Evolutionary conservation across 2,888 invertebrate species (phyloP).

Genomic region (Diadegma fenestrale): DNA sequence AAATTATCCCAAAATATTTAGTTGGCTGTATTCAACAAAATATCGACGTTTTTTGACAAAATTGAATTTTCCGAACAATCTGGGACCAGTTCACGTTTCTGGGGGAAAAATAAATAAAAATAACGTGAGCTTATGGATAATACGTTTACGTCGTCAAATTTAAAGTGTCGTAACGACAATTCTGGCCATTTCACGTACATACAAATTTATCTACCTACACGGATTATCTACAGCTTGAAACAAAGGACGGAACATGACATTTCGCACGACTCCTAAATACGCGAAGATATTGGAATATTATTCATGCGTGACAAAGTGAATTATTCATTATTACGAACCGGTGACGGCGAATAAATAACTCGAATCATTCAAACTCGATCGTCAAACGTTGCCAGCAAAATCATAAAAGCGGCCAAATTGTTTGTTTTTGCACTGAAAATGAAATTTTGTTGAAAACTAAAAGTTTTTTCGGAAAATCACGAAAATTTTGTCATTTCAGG

Average conservation of each 20-base stretch:
- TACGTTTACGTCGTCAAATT: slow-evolving; percentile 60
- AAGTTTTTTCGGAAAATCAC: too few species aligned
- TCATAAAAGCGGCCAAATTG: too few species aligned
- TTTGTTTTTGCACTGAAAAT: too few species aligned
- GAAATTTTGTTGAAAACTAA: too few species aligned
- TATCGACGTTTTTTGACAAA: too few species aligned
- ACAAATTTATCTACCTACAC: not conserved
- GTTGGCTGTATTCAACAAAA: too few species aligned
- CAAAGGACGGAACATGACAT: not conserved
- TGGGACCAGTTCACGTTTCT: not conserved
- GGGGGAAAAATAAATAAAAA: not conserved
- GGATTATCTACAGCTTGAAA: not conserved
- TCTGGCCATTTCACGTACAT: slow-evolving; percentile 1
- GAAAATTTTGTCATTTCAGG: too few species aligned
- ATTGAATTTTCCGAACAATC: too few species aligned
- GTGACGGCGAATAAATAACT: not conserved
- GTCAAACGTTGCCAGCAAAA: too few species aligned
- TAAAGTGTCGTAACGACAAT: slow-evolving; percentile 23
- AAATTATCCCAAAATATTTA: too few species aligned
- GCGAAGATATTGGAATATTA: not conserved
- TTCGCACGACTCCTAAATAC: not conserved
- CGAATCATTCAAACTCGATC: too few species aligned
- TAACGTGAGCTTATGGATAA: not conserved
- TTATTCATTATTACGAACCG: not conserved
- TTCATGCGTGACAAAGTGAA: not conserved